These are phyloP conservation scores for Danio rerio DNA, from an alignment of 2,113 vertebrate species.

Conservation along the genomic window GRCz12tu NC_133189.1:30445501-30446000, in stretches of 20 bases:
- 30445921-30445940: slow-evolving; percentile 75
- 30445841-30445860: slow-evolving; percentile 89
- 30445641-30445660: slow-evolving; percentile 91
- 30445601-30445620: slow-evolving; percentile 88
- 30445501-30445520: slow-evolving; percentile 84
- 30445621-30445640: slow-evolving; percentile 84
- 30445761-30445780: slow-evolving; percentile 89
- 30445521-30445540: slow-evolving; percentile 69
- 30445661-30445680: slow-evolving; percentile 87
- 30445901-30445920: slow-evolving; percentile 89
- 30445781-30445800: slow-evolving; percentile 84
- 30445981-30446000: slow-evolving; percentile 82
- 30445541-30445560: slow-evolving; percentile 72
- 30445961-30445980: slow-evolving; percentile 85
- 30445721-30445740: slow-evolving; percentile 91
- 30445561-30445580: slow-evolving; percentile 77
- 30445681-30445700: slow-evolving; percentile 76
- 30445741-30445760: slow-evolving; percentile 91
- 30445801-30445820: slow-evolving; percentile 89
- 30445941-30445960: slow-evolving; percentile 87
- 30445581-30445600: slow-evolving; percentile 83
- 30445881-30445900: slow-evolving; percentile 87
- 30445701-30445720: slow-evolving; percentile 81
- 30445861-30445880: slow-evolving; percentile 90
- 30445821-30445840: slow-evolving; percentile 92